phyloP scores from a whole-genome alignment of 1,140 invertebrate genomes.

The Brachionus rubens region DNA sequence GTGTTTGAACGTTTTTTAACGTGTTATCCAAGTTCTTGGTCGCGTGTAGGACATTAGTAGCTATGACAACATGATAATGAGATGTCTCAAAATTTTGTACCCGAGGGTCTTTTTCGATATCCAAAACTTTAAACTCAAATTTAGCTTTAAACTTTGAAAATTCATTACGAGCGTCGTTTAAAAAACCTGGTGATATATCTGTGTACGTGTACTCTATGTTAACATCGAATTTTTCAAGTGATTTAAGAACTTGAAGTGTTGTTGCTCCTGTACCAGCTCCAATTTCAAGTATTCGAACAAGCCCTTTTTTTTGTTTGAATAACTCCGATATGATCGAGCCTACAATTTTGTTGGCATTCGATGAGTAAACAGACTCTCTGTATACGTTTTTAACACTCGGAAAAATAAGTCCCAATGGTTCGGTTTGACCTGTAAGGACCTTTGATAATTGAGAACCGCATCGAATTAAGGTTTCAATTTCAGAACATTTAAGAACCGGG shows the following conservation, averaged over 20 bases:
- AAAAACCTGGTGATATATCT: not conserved
- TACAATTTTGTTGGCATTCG: not conserved
- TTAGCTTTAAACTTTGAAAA: not conserved
- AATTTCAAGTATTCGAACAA: not conserved
- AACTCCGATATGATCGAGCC: not conserved
- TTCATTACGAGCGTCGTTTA: not conserved
- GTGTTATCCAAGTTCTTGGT: not conserved
- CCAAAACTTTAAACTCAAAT: not conserved
- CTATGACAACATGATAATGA: not conserved
- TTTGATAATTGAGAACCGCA: not conserved
- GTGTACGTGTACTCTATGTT: not conserved
- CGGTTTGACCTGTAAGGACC: not conserved
- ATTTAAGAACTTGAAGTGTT: not conserved
- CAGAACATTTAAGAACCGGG: not conserved
- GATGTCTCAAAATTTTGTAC: not conserved
- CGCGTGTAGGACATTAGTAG: not conserved
- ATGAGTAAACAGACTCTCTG: not conserved
- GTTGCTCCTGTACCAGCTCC: not conserved
- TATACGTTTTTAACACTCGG: not conserved
- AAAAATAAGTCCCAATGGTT: not conserved
- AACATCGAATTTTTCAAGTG: not conserved
- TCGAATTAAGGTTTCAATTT: not conserved
- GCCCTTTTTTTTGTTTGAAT: not conserved
- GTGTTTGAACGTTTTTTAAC: not conserved
- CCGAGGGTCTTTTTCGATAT: not conserved